Base-by-base conservation (phyloP, 2,113 vertebrate genomes). In the Hylia prasina region DNA sequence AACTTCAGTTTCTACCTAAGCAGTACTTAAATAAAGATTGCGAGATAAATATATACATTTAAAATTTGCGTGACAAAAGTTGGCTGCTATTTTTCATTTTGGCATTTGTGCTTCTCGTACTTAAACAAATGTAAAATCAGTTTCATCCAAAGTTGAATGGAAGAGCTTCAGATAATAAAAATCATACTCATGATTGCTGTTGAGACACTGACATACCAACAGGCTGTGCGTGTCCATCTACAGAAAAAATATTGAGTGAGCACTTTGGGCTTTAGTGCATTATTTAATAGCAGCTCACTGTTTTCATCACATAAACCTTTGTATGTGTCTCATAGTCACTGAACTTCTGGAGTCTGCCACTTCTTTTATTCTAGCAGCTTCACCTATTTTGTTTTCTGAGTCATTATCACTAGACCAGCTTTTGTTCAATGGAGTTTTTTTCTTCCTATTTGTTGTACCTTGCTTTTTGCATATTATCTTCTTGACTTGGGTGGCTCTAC, bases 251-350 rank as follows among this genome's bases (percentile, higher is more conserved):
- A 61, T 4, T 66, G 69, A 54, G 45, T 73, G 25, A 89, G 47
- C 0, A 0, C 20, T 45, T 65, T 1, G 2, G 25, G 6, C 18
- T 77, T 89, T 39, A 48, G 25, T 70, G 5, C 25, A 2, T 60
- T 88, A 19, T 45, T 45, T 75, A 56, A 17, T 85, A 42, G 31
- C n/a, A 71, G 10, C 31, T 94, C 5, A 14, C n/a, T 13, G 2
- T 80, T 90, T 76, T 33, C 15, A 53, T 86, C 15, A 77, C 19
- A 21, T 31, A 37, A 73, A 42, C 27, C 14, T 84, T 66, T 44
- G 9, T 30, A 16, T 58, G 17, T 44, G 11, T 54, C 16, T 61
- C 25, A 24, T 10, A 64, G 39, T 71, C 25, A 48, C 15, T 33
- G 61, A 85, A 50, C 19, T 60, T 69, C 11, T 25, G n/a, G 73